Conservation (phyloP, 2,797 vertebrate genomes). For the Choloepus didactylus region DNA sequence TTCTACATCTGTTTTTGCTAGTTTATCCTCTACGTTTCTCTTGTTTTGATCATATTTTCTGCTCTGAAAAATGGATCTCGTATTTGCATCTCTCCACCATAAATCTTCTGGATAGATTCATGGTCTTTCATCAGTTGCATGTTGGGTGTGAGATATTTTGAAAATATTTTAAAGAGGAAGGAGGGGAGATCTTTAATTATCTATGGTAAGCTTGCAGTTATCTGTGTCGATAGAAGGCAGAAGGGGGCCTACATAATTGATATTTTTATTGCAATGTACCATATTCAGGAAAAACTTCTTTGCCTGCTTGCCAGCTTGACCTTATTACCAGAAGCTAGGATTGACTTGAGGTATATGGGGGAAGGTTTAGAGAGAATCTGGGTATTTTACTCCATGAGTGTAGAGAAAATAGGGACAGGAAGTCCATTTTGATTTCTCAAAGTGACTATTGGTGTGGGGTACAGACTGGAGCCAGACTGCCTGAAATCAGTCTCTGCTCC, state of each 20-base stretch:
- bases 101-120: constrained; percentile 27
- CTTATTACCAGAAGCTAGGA: not conserved
- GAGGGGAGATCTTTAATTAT: not conserved
- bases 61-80: constrained; percentile 32
- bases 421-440: constrained; percentile 30
- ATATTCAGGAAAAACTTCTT: not conserved
- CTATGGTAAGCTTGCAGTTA: not conserved
- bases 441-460: not conserved
- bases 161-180: not conserved
- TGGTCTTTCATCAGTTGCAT: constrained; percentile 39
- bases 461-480: not conserved
- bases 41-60: constrained; percentile 64
- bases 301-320: not conserved
- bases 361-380: constrained; percentile 15
- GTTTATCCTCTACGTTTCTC: constrained; percentile 34
- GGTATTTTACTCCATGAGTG: constrained; percentile 24
- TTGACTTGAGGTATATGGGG: not conserved
- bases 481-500: not conserved
- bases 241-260: not conserved
- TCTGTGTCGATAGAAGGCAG: not conserved
- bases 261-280: not conserved
- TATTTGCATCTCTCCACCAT: not conserved
- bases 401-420: not conserved
- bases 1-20: constrained; percentile 47
- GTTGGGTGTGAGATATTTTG: constrained; percentile 50